phyloP scores from a whole-genome alignment of 2,888 invertebrate species.

The Phytoseiulus persimilis region DNA sequence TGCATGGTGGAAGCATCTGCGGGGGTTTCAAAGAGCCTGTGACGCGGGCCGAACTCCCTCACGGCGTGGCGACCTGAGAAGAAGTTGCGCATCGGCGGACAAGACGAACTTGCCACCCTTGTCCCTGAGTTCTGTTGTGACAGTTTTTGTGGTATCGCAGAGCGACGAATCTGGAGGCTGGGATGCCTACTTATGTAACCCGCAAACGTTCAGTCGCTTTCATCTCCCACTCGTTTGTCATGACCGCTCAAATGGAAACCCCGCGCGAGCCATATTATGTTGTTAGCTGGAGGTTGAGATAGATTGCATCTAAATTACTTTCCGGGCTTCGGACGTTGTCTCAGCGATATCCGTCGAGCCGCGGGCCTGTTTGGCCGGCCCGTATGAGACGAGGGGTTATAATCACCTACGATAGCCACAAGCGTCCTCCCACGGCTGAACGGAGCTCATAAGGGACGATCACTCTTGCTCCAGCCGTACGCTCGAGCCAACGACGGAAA shows the following conservation, averaged over 20 bases:
- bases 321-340: not conserved
- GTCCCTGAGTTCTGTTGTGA: not conserved
- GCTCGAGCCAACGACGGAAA: too few species aligned
- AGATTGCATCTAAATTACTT: not conserved
- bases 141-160: not conserved
- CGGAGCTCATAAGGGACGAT: not conserved
- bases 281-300: not conserved
- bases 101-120: too few species aligned
- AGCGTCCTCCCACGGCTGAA: not conserved
- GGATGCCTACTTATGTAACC: not conserved
- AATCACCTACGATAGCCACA: not conserved
- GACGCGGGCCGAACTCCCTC: too few species aligned
- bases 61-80: too few species aligned
- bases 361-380: not conserved
- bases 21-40: too few species aligned
- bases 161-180: too few species aligned
- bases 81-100: too few species aligned
- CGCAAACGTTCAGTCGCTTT: not conserved
- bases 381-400: not conserved
- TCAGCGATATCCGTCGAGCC: not conserved
- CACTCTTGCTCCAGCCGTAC: too few species aligned
- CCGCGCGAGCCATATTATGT: not conserved
- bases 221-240: not conserved
- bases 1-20: too few species aligned
- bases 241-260: not conserved